Percentiles rank a stretch among this genome's conserved stretches.
These are phyloP conservation scores for Corapipo altera DNA, from an alignment of 2,113 vertebrate genomes.

Conservation along the genomic window DNA sequence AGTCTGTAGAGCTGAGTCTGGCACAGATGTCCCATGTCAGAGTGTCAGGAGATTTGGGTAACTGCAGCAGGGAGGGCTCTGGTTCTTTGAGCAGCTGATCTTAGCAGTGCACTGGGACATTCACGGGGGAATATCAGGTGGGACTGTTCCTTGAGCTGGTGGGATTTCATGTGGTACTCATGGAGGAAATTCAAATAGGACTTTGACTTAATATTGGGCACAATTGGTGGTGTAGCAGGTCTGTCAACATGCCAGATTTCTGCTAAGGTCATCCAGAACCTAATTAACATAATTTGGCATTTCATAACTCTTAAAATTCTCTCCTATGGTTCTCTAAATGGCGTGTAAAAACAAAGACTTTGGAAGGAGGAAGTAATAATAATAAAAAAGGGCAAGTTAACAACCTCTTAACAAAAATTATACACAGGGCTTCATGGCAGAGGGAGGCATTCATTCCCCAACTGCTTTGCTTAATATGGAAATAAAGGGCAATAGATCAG, in stretches of 20 bases:
- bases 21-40: background rate
- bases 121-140: background rate
- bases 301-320: slow-evolving; percentile 16
- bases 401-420: slow-evolving; percentile 43
- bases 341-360: background rate
- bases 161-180: background rate
- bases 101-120: background rate
- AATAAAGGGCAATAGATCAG: slow-evolving; percentile 66
- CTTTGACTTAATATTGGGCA: background rate
- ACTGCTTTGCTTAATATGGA: slow-evolving; percentile 53
- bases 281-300: slow-evolving; percentile 29
- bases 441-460: slow-evolving; percentile 17
- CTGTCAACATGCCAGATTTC: background rate
- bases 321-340: background rate
- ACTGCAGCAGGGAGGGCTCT: background rate
- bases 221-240: background rate
- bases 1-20: background rate
- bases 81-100: background rate
- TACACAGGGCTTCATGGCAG: background rate
- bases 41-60: background rate
- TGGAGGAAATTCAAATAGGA: background rate
- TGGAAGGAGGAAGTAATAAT: background rate
- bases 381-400: background rate
- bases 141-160: background rate
- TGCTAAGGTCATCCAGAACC: slow-evolving; percentile 12